These are phyloP conservation scores for Sminthurides aquaticus DNA, from an alignment of 2,888 invertebrate species.

Conservation along the genomic window DNA sequence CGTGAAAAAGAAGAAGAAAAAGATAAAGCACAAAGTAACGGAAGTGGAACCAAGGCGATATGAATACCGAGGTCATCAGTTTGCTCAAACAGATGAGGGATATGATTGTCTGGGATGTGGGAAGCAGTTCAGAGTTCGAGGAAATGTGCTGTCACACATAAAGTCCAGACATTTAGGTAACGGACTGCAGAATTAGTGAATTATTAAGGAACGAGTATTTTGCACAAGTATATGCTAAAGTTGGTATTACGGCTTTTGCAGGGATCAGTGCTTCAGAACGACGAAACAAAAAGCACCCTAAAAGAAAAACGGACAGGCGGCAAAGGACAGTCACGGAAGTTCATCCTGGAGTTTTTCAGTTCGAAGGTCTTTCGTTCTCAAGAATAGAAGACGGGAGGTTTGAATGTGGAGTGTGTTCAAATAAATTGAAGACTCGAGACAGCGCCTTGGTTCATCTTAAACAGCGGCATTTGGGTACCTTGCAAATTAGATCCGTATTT, in stretches of 20 bases:
- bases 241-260: too few relatives aligned
- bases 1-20: background rate
- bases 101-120: slow-evolving; percentile 7
- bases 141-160: slow-evolving; percentile 5
- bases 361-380: slow-evolving; percentile 17
- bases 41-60: background rate
- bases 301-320: slow-evolving; percentile 9
- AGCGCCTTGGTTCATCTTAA: slow-evolving; percentile 20
- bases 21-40: background rate
- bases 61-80: background rate
- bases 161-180: slow-evolving; percentile 9
- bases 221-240: too few relatives aligned
- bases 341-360: slow-evolving; percentile 8
- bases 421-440: slow-evolving; percentile 18
- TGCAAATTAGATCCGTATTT: too few relatives aligned
- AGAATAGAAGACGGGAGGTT: slow-evolving; percentile 16
- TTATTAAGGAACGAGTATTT: too few relatives aligned
- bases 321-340: slow-evolving; percentile 13
- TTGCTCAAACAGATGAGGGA: slow-evolving; percentile 2
- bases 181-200: too few relatives aligned
- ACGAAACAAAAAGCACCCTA: background rate
- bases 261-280: background rate
- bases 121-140: slow-evolving; percentile 8
- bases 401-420: slow-evolving; percentile 17
- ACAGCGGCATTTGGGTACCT: slow-evolving; percentile 22